A percentile compares a stretch with the other conserved stretches of the same genome.
phyloP scores from a whole-genome alignment of 37 sponge, comb jelly and placozoan species.

The Ephydatia muelleri region DNA sequence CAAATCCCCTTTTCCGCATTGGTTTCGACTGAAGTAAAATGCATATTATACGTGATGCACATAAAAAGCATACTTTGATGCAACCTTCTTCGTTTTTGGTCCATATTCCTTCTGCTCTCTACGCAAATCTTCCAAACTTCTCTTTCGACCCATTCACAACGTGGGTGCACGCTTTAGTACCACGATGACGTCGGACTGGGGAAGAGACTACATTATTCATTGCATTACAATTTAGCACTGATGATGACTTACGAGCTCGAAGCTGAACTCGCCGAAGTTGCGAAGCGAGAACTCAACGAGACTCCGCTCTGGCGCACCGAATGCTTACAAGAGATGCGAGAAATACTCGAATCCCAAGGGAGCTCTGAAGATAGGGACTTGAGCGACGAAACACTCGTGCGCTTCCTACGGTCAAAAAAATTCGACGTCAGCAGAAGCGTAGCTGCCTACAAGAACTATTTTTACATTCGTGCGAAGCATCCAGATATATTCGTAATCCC shows the following conservation, averaged over 20 bases:
- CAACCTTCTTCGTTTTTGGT: slow-evolving; percentile 19
- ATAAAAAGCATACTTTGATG: neutral
- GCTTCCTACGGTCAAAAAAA: slow-evolving; percentile 70
- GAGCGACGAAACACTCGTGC: slow-evolving; percentile 45
- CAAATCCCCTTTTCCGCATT: slow-evolving; percentile 42
- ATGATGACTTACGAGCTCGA: neutral
- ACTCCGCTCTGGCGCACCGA: slow-evolving; percentile 34
- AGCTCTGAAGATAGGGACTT: neutral
- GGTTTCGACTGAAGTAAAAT: neutral
- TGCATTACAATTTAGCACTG: no score
- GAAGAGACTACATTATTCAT: neutral
- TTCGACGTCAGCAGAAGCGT: slow-evolving; percentile 60
- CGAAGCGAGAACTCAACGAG: slow-evolving; percentile 68
- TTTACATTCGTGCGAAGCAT: slow-evolving; percentile 29
- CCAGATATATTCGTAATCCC: slow-evolving; percentile 44
- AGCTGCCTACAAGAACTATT: slow-evolving; percentile 40
- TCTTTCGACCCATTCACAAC: neutral
- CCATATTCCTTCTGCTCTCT: neutral
- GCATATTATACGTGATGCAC: no score
- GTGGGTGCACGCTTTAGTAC: neutral
- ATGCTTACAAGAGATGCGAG: slow-evolving; percentile 41
- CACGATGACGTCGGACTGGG: neutral
- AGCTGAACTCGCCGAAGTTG: slow-evolving; percentile 43
- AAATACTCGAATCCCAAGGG: neutral
- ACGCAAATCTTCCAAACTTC: neutral